Conservation (phyloP, 2,113 vertebrate species). For the Chaetops frenatus region DNA sequence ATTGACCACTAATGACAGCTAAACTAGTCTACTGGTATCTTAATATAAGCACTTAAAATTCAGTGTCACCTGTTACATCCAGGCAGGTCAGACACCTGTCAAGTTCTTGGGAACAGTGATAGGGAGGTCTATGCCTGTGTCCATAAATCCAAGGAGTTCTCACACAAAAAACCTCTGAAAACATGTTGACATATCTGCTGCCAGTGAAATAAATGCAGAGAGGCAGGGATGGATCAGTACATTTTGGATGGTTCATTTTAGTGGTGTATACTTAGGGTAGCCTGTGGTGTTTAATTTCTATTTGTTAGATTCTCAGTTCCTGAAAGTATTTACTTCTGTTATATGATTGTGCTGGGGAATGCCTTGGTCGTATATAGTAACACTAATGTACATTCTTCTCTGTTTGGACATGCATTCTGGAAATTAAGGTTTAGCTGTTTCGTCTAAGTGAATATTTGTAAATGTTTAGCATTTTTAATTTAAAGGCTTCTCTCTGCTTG, state of each 20-base stretch:
- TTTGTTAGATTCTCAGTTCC: not conserved
- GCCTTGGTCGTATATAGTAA: not conserved
- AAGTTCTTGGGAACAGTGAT: not conserved
- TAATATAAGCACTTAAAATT: not conserved
- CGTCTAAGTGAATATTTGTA: not conserved
- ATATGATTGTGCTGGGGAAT: not conserved
- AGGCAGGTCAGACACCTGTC: rapidly evolving
- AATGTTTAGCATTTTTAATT: not conserved
- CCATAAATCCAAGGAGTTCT: not conserved
- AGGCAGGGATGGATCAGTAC: no score
- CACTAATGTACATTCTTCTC: not conserved
- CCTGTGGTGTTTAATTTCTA: not conserved
- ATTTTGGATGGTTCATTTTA: not conserved
- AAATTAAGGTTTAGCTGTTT: not conserved
- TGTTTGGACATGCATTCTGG: not conserved
- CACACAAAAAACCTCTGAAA: not conserved
- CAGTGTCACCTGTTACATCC: not conserved
- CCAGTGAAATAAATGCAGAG: not conserved
- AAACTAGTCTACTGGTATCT: not conserved
- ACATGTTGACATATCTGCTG: not conserved
- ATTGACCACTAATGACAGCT: not conserved
- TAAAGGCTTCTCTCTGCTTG: not conserved
- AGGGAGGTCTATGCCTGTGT: not conserved
- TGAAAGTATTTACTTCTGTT: not conserved
- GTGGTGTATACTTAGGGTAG: not conserved